Evolutionary conservation across 1,140 invertebrate species (phyloP).

Genomic region (Micrasema longulum): DNA sequence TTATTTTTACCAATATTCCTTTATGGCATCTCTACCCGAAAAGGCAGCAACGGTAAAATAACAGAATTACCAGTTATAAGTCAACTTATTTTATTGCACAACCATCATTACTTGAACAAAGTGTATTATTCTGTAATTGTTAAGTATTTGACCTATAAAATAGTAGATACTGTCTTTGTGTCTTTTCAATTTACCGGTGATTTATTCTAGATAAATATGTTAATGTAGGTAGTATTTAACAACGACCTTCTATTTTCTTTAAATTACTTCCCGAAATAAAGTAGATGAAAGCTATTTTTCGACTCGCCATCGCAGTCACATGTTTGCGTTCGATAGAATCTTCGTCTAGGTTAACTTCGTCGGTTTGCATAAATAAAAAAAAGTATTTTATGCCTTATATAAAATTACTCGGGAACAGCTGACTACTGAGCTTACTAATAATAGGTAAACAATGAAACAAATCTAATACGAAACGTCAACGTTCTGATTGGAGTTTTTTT

Average conservation of each 20-base stretch:
- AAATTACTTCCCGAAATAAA: constrained; percentile 39
- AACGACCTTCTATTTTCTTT: constrained; percentile 13
- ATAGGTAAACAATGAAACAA: background rate
- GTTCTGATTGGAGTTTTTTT: background rate
- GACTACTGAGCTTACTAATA: background rate
- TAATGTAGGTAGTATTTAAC: constrained; percentile 35
- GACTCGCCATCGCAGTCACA: constrained; percentile 42
- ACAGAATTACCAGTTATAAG: background rate
- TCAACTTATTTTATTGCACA: background rate
- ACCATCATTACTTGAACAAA: background rate
- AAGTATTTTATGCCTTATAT: background rate
- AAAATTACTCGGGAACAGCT: background rate
- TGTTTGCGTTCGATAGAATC: constrained; percentile 41
- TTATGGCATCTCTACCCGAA: background rate
- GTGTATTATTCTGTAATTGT: background rate
- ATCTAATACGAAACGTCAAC: background rate
- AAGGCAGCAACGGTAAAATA: background rate
- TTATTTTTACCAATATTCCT: constrained; percentile 18
- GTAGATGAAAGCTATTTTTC: constrained; percentile 36
- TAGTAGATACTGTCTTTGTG: constrained; percentile 1
- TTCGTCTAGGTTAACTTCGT: constrained; percentile 25
- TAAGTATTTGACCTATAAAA: constrained; percentile 38
- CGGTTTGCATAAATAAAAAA: constrained; percentile 1
- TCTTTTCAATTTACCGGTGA: constrained; percentile 21
- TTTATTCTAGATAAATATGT: constrained; percentile 4